Percentiles rank a stretch among this genome's conserved stretches.
phyloP scores from a whole-genome alignment of 2,888 invertebrate genomes.

The Quadroppia sp. region DNA sequence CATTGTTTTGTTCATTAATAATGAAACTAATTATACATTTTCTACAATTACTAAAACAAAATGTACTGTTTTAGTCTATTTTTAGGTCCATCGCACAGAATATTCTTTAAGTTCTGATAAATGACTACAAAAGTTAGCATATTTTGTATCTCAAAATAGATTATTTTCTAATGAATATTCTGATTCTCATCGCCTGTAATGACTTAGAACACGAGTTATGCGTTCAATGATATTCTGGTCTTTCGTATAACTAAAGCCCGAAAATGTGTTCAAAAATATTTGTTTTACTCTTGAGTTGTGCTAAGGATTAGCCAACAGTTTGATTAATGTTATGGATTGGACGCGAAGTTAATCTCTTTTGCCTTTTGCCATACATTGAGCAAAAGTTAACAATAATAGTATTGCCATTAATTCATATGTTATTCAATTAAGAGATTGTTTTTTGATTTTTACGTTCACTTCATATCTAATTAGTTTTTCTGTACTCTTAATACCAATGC shows the following conservation, averaged over 20 bases:
- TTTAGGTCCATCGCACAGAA: too few relatives aligned
- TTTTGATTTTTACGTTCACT: neutral
- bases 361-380: neutral
- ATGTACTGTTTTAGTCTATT: neutral
- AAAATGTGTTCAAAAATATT: slow-evolving; percentile 12
- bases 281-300: slow-evolving; percentile 4
- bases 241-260: neutral
- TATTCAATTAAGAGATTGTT: neutral
- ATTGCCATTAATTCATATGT: neutral
- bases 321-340: slow-evolving; percentile 5
- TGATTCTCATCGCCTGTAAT: too few relatives aligned
- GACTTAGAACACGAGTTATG: neutral
- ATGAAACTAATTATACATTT: neutral
- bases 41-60: neutral
- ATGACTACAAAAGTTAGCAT: too few relatives aligned
- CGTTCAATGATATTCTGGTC: neutral
- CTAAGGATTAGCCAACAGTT: neutral
- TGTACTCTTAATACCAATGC: neutral
- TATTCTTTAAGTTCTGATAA: too few relatives aligned
- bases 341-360: slow-evolving; percentile 7
- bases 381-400: neutral
- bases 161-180: too few relatives aligned
- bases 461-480: neutral
- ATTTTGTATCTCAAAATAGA: too few relatives aligned
- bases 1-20: neutral